Base-by-base conservation (phyloP, 2,797 vertebrate species). In the Rhincodon typus region DNA sequence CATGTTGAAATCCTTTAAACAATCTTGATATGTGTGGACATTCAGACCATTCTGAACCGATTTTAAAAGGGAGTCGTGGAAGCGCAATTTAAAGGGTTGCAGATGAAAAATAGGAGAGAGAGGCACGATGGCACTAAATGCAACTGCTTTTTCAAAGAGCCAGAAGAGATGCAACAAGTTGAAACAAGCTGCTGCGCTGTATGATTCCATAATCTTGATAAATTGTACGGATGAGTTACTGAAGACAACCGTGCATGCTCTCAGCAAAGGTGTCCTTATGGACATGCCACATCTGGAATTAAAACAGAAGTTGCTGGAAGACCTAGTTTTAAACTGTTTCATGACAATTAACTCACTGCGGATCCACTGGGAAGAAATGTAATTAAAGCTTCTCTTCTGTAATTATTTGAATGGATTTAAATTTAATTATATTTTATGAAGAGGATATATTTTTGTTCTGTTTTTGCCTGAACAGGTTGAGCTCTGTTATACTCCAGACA, bases 401-500 rank as follows among this genome's bases (percentile, higher is more conserved):
- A 70, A 74, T 95, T 77, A 74, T 53, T 74, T 15, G 42, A 95
- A 95, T 72, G 69, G 4, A 46, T 95, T 77, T 95, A 72, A 95
- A 95, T 95, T 42, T 72, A 95, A 95, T 95, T 53, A 72, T 46
- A 19, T 94, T 72, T 94, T 46, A 72, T 72, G 42, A 95, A 77
- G 57, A 30, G 42, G 70, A 72, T 77, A 74, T 77, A 30, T 74
- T 94, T 94, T 77, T 95, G 46, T 53, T 46, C 69, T 77, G 46
- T 77, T 30, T 77, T 53, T 94, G 46, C n/a, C 94, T 95, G 46
- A 53, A 74, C 96, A 98, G 98, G 77, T 96, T 98, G 95, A 97
- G 96, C 95, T 96, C 96, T 0, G 98, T 98, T 86, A 96, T 93
- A 95, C 96, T 98, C 88, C 98, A 98, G 96, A 97, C 97, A 50